Evolutionary conservation across 2,113 vertebrate species (phyloP).

Genomic region (Ramphastos sulfuratus): DNA sequence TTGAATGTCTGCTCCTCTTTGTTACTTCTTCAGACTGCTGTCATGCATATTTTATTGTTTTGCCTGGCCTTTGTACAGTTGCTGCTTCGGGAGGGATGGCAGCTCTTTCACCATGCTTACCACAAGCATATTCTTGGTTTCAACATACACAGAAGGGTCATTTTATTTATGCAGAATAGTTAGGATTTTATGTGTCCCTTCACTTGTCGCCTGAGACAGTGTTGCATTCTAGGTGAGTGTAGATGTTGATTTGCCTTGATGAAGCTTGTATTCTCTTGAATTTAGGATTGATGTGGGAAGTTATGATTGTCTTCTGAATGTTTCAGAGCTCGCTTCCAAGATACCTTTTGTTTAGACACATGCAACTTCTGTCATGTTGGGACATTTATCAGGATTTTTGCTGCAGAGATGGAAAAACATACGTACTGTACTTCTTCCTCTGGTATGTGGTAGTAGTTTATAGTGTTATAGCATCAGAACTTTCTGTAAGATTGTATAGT

Average conservation of each 20-base stretch:
- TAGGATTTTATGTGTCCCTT: not conserved
- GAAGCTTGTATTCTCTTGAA: not conserved
- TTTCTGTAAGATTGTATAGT: not conserved
- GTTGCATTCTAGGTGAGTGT: not conserved
- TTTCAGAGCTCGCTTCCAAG: not conserved
- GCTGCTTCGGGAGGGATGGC: not conserved
- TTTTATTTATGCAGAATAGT: not conserved
- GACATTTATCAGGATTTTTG: not conserved
- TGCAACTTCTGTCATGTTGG: constrained; percentile 7
- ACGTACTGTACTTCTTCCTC: not conserved
- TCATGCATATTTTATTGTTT: not conserved
- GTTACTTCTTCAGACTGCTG: constrained; percentile 25
- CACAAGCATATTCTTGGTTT: not conserved
- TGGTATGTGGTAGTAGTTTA: not conserved
- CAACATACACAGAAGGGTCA: not conserved
- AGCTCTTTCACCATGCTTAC: not conserved
- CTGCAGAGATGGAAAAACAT: not conserved
- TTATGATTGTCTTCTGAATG: not conserved
- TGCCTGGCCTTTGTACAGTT: constrained; percentile 24
- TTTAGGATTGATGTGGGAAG: not conserved
- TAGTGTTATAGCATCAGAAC: not conserved
- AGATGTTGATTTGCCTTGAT: constrained; percentile 7
- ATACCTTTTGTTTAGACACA: not conserved
- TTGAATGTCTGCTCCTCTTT: not conserved
- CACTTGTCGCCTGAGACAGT: not conserved